A percentile compares a stretch with the other conserved stretches of the same genome.
phyloP scores from a whole-genome alignment of 2,797 vertebrate species.

The Simalia tracyae region DNA sequence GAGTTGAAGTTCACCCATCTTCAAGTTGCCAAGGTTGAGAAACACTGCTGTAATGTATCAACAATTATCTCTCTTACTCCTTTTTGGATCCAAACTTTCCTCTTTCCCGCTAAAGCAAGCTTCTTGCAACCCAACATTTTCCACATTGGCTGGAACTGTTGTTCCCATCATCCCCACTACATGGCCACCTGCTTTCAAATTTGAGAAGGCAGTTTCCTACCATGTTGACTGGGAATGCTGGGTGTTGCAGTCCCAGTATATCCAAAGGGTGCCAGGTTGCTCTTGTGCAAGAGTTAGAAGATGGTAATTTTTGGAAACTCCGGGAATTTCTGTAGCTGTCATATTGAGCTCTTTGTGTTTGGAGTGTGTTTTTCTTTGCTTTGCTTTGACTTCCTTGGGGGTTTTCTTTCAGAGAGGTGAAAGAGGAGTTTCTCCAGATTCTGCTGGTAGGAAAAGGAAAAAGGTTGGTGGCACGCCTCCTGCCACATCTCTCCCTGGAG shows the following conservation, averaged over 20 bases:
- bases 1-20: too few relatives aligned
- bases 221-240: not conserved
- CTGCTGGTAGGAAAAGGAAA: slow-evolving; percentile 90
- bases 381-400: not conserved
- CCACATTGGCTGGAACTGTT: not conserved
- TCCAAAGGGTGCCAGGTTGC: not conserved
- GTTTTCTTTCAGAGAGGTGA: slow-evolving; percentile 76
- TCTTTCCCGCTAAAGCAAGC: not conserved
- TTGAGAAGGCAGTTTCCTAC: not conserved
- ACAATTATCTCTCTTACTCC: not conserved
- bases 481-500: slow-evolving; percentile 81
- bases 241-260: not conserved
- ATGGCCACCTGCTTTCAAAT: not conserved
- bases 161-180: not conserved
- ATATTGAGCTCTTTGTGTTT: not conserved
- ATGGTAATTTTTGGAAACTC: not conserved
- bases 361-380: not conserved
- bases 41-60: too few relatives aligned
- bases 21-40: too few relatives aligned
- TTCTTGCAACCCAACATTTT: not conserved
- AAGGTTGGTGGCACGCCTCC: slow-evolving; percentile 80
- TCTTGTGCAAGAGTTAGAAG: not conserved
- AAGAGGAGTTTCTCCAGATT: slow-evolving; percentile 85
- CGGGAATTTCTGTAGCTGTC: not conserved
- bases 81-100: not conserved